phyloP scores from a whole-genome alignment of 2,113 vertebrate species.

The Arvicanthis niloticus region DNA sequence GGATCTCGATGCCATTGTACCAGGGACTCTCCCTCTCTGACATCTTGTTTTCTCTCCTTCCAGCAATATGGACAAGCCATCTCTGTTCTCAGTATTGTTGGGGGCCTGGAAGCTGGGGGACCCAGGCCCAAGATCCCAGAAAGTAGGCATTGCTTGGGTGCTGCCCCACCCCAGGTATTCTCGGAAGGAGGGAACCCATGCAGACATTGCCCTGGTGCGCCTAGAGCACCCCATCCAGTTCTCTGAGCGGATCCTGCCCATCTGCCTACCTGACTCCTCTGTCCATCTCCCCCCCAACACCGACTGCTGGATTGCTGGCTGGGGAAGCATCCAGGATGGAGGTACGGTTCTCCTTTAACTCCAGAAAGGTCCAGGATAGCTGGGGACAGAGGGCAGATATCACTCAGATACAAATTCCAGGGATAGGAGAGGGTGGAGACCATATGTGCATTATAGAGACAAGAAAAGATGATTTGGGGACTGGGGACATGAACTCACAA shows the following conservation, averaged over 20 bases:
- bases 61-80: conserved; percentile 51
- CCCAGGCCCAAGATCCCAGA: conserved; percentile 69
- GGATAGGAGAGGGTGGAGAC: not conserved
- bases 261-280: conserved; percentile 75
- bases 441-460: not conserved
- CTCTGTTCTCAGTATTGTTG: conserved; percentile 73
- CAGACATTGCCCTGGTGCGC: conserved; percentile 80
- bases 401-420: not conserved
- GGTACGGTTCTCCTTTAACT: conserved; percentile 17
- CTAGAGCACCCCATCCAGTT: conserved; percentile 71
- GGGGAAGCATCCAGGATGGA: conserved; percentile 75
- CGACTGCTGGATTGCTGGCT: conserved; percentile 80
- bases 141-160: conserved; percentile 70
- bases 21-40: not conserved
- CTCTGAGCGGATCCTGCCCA: conserved; percentile 72
- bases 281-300: conserved; percentile 26
- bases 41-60: not conserved
- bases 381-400: not conserved
- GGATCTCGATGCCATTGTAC: not conserved
- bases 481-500: not conserved
- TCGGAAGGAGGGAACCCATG: conserved; percentile 68
- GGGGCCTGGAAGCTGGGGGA: conserved; percentile 79
- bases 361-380: rapidly evolving
- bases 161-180: conserved; percentile 73
- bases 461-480: not conserved